Percentiles rank a stretch among this genome's conserved stretches.
phyloP scores from a whole-genome alignment of 2,797 vertebrate genomes.

The Phataginus tricuspis region DNA sequence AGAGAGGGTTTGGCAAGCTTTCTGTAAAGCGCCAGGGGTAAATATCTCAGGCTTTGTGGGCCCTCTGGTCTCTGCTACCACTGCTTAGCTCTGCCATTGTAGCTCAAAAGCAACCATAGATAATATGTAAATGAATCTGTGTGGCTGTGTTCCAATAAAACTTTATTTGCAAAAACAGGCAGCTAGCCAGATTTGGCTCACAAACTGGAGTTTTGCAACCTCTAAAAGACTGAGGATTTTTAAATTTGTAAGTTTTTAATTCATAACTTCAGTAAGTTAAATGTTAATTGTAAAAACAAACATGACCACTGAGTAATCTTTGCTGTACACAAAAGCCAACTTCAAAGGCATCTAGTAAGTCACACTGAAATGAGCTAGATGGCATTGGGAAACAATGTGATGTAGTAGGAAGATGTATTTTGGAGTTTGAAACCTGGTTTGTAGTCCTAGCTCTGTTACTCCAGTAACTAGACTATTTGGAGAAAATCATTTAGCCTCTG shows the following conservation, averaged over 20 bases:
- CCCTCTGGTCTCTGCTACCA: neutral
- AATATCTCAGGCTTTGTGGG: neutral
- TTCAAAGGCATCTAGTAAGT: neutral
- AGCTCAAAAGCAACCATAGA: neutral
- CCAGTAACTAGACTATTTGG: neutral
- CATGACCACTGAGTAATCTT: neutral
- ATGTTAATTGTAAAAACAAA: neutral
- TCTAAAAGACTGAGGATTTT: slow-evolving; percentile 29
- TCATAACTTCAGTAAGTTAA: neutral
- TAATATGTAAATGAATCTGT: neutral
- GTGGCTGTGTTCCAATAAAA: neutral
- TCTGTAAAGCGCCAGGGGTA: neutral
- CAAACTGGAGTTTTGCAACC: neutral
- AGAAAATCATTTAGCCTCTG: neutral
- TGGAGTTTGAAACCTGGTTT: neutral
- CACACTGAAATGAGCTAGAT: neutral
- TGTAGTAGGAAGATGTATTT: neutral
- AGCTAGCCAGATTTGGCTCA: neutral
- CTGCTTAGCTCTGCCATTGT: neutral
- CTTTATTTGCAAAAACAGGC: neutral
- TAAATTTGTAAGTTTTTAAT: neutral
- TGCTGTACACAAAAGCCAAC: neutral
- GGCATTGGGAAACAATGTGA: neutral
- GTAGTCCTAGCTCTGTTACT: neutral
- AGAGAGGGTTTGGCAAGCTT: neutral